Percentiles rank a stretch among this genome's conserved stretches.
These are phyloP conservation scores for Novumbra hubbsi DNA, from an alignment of 2,797 vertebrate species.

Conservation along the genomic window DNA sequence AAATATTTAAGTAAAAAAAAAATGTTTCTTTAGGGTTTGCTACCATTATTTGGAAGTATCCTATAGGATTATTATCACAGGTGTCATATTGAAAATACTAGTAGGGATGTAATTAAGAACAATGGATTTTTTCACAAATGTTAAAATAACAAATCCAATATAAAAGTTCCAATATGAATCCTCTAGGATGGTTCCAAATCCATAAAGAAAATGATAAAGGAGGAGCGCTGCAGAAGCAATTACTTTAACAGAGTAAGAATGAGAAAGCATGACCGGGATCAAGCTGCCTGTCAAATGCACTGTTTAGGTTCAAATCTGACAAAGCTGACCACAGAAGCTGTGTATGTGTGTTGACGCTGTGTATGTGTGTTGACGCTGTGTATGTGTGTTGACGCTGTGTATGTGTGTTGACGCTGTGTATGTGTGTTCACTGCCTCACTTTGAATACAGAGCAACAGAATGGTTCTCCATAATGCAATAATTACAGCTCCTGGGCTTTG, in stretches of 20 bases:
- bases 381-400: neutral
- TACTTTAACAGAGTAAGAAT: neutral
- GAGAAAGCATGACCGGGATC: neutral
- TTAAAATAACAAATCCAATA: too few relatives aligned
- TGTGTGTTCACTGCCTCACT: neutral
- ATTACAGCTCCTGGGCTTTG: neutral
- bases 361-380: too few relatives aligned
- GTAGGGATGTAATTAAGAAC: too few relatives aligned
- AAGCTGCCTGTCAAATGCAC: neutral
- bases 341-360: neutral
- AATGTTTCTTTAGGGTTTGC: neutral
- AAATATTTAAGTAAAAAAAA: slow-evolving; percentile 7
- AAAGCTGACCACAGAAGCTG: neutral
- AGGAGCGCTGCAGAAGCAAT: neutral
- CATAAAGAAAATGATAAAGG: too few relatives aligned
- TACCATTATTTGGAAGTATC: too few relatives aligned
- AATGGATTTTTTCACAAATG: too few relatives aligned
- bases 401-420: too few relatives aligned
- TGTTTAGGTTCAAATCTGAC: neutral
- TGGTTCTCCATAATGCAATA: neutral
- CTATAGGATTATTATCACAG: too few relatives aligned
- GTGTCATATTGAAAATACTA: too few relatives aligned
- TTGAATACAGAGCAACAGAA: neutral
- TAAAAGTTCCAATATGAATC: too few relatives aligned
- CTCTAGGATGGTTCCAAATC: too few relatives aligned